Conservation (phyloP, 1,140 invertebrate genomes). For the Lepeophtheirus salmonis region DNA sequence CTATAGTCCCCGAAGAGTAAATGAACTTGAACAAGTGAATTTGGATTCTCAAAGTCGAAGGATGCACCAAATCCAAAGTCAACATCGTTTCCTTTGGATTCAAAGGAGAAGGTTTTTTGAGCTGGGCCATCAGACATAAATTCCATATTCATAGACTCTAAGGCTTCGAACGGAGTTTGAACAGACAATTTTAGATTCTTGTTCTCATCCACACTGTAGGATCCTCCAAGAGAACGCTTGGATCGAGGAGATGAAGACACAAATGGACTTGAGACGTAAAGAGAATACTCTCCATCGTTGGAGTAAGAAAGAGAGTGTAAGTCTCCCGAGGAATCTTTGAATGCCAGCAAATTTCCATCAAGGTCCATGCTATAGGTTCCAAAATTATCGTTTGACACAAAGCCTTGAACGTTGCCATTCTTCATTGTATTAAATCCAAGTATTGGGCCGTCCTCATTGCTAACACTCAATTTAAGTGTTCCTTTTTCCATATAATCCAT, state of each 20-base stretch:
- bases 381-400: neutral
- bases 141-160: conserved; percentile 3
- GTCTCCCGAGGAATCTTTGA: neutral
- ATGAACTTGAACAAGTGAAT: neutral
- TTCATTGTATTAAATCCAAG: neutral
- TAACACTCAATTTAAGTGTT: neutral
- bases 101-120: conserved; percentile 2
- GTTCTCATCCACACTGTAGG: neutral
- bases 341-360: neutral
- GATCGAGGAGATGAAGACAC: neutral
- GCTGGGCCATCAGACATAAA: neutral
- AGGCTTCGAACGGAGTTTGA: neutral
- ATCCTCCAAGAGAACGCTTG: neutral
- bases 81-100: neutral
- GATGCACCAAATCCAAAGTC: neutral
- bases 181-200: conserved; percentile 1
- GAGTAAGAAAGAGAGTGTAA: neutral
- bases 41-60: neutral
- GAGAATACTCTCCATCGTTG: neutral
- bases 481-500: neutral
- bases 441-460: neutral
- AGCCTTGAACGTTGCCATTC: neutral
- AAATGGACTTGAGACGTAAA: neutral
- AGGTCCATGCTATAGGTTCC: neutral
- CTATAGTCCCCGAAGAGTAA: neutral